Evolutionary conservation across 2,888 invertebrate genomes (phyloP), one percentile per base, ranked within the genome.

Genomic region (Aspidiotus rigidus): DNA sequence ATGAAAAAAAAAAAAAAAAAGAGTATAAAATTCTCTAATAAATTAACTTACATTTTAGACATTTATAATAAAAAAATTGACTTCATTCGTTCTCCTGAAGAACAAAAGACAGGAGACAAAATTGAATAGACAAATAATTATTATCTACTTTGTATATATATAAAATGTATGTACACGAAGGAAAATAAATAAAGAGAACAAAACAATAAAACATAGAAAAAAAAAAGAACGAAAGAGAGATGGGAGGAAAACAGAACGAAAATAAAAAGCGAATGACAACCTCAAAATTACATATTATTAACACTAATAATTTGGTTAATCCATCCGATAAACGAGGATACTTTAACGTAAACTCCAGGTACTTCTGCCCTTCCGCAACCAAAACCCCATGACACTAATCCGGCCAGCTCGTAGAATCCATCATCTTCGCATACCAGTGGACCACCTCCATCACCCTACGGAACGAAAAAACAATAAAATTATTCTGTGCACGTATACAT

Each of bases 261-360:
- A 56, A 28, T 10, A 39, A 39, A 39, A 59, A 59, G 10, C 8
- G 39, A 59, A 39, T 56, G 28, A 59, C 13, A 28, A 17, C 39
- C 7, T 28, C 16, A 59, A 28, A 59, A 64, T 71, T 87, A 89
- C 79, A 89, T 85, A 80, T 93, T 93, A 80, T 94, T 94, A 75
- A 93, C 93, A 77, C 93, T 93, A 77, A 94, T 94, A 75, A 94
- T 94, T 83, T 94, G 93, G 82, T 93, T 93, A 77, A 96, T 95
- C 96, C 96, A 96, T 73, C 93, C 92, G 75, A 94, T 92, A 80
- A 94, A 96, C 57, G 93, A 86, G 6, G 94, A 93, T 10, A 96
- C 94, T 81, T 94, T 93, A 41, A 95, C 94, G 79, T 96, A 96
- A 72, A 96, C 95, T n/a, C 94, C 96, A 42, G 96, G 96, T 69